Conservation (phyloP, 2,797 vertebrate genomes). For the Strix occidentalis region DNA sequence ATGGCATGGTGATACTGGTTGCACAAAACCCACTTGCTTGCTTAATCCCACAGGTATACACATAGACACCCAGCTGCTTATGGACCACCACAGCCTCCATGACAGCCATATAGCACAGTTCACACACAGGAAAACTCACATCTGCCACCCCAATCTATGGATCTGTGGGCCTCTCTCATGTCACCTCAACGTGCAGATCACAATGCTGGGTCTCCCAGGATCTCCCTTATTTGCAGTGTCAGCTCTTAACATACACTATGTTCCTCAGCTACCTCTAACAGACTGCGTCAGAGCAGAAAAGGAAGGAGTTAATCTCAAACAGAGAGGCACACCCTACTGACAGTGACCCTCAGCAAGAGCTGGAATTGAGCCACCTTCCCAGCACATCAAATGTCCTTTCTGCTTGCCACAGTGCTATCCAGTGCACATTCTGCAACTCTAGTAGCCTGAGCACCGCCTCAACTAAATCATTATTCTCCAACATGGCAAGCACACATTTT, state of each 20-base stretch:
- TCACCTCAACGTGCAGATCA: neutral
- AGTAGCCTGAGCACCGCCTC: neutral
- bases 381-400: neutral
- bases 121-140: neutral
- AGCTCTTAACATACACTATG: neutral
- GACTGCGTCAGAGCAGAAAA: neutral
- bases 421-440: neutral
- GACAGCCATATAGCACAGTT: neutral
- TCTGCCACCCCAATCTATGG: neutral
- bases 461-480: neutral
- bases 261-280: neutral
- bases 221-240: neutral
- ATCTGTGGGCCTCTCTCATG: neutral
- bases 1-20: neutral
- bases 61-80: neutral
- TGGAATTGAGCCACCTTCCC: neutral
- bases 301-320: neutral
- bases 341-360: neutral
- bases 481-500: neutral
- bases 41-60: neutral
- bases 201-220: neutral
- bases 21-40: neutral
- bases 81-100: neutral
- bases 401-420: neutral
- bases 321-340: neutral